phyloP scores from a whole-genome alignment of 2,113 vertebrate genomes.

The Ia io region DNA sequence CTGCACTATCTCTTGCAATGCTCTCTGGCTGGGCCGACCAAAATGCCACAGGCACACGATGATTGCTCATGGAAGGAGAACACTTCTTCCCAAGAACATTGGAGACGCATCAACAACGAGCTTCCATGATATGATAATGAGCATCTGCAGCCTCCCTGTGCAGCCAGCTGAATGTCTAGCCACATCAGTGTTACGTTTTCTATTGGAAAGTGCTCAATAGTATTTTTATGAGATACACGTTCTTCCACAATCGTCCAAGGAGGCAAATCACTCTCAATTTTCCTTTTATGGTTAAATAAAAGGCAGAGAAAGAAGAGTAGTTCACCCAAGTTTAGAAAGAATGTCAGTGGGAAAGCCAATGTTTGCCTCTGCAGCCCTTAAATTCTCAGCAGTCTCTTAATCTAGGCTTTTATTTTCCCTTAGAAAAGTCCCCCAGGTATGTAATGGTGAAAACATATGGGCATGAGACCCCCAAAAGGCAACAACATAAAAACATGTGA shows the following conservation, averaged over 20 bases:
- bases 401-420: not conserved
- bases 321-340: conserved; percentile 10
- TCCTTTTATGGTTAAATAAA: conserved; percentile 22
- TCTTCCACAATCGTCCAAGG: not conserved
- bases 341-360: not conserved
- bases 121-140: not conserved
- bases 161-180: not conserved
- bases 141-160: not conserved
- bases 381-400: conserved; percentile 5
- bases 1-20: not conserved
- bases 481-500: not conserved
- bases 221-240: conserved; percentile 14
- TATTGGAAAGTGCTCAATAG: not conserved
- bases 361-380: not conserved
- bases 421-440: not conserved
- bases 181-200: not conserved
- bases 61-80: not conserved
- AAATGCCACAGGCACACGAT: not conserved
- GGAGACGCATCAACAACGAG: not conserved
- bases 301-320: conserved; percentile 12
- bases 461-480: not conserved
- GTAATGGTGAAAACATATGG: not conserved
- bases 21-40: not conserved
- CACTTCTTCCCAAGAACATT: not conserved
- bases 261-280: not conserved